A percentile compares a stretch with the other conserved stretches of the same genome.
phyloP scores from a whole-genome alignment of 2,797 vertebrate species.

The Enteromius afrohamiltoni region DNA sequence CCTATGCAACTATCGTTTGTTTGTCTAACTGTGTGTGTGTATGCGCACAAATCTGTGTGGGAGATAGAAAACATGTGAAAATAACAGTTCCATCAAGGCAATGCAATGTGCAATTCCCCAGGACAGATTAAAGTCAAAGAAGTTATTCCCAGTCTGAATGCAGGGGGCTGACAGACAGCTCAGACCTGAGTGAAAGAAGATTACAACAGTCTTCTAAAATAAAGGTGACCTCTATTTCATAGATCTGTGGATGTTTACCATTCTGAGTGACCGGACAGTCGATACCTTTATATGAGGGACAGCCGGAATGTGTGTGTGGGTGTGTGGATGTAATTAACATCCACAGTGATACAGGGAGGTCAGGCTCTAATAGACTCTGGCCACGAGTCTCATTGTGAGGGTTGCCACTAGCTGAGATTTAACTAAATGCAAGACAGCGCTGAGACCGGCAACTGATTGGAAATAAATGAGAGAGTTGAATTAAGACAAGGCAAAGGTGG shows the following conservation, averaged over 20 bases:
- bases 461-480: constrained; percentile 58
- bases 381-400: constrained; percentile 32
- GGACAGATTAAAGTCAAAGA: constrained; percentile 50
- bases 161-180: constrained; percentile 42
- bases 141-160: constrained; percentile 36
- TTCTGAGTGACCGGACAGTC: constrained; percentile 40
- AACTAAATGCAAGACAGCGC: constrained; percentile 54
- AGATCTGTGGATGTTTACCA: constrained; percentile 55
- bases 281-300: constrained; percentile 46
- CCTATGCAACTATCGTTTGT: constrained; percentile 30
- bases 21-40: constrained; percentile 45
- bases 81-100: constrained; percentile 49
- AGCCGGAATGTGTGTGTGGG: constrained; percentile 31
- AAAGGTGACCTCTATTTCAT: constrained; percentile 54
- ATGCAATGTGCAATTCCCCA: constrained; percentile 47
- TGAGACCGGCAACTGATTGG: constrained; percentile 55
- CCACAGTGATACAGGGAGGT: constrained; percentile 47
- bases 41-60: constrained; percentile 4
- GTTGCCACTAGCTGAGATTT: constrained; percentile 45
- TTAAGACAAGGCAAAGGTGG: constrained; percentile 57
- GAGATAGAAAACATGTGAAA: constrained; percentile 35
- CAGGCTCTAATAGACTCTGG: constrained; percentile 47
- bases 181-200: constrained; percentile 45
- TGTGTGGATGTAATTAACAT: constrained; percentile 57
- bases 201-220: constrained; percentile 39